Evolutionary conservation across 2,797 vertebrate species (phyloP).

Genomic region (Notolabrus celidotus): DNA sequence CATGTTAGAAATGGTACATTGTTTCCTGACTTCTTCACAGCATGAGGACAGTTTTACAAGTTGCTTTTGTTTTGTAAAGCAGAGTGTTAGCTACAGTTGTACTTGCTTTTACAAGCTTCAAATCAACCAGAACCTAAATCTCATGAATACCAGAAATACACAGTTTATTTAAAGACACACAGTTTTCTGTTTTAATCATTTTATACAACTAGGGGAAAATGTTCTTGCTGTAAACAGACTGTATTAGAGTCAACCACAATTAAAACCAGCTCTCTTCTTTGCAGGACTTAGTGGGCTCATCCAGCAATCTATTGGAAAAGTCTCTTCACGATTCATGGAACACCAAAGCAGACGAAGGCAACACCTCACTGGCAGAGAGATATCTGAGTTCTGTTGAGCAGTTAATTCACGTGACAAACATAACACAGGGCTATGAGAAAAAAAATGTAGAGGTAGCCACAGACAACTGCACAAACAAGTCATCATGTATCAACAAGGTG

Average conservation of each 20-base stretch:
- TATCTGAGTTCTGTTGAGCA: slow-evolving; percentile 71
- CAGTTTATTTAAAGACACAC: too few relatives aligned
- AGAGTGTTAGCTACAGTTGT: too few relatives aligned
- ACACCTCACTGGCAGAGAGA: neutral
- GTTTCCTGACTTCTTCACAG: too few relatives aligned
- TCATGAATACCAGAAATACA: too few relatives aligned
- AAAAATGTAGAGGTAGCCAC: slow-evolving; percentile 52
- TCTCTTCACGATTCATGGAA: slow-evolving; percentile 14
- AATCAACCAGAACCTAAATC: too few relatives aligned
- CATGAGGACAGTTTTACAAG: too few relatives aligned
- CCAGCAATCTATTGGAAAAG: slow-evolving; percentile 74
- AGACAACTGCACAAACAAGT: rapidly evolving
- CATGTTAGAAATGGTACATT: too few relatives aligned
- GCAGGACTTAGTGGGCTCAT: slow-evolving; percentile 72
- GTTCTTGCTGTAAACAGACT: neutral
- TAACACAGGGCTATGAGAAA: rapidly evolving
- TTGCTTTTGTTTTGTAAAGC: too few relatives aligned
- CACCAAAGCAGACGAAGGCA: rapidly evolving
- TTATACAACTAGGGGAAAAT: too few relatives aligned
- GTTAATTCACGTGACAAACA: neutral
- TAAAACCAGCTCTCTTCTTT: slow-evolving; percentile 40
- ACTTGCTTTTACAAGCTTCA: too few relatives aligned
- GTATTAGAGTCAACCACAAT: neutral
- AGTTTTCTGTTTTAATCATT: too few relatives aligned
- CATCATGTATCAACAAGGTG: rapidly evolving